phyloP scores from a whole-genome alignment of 2,113 vertebrate species.

The Myanophis thanlyinensis region DNA sequence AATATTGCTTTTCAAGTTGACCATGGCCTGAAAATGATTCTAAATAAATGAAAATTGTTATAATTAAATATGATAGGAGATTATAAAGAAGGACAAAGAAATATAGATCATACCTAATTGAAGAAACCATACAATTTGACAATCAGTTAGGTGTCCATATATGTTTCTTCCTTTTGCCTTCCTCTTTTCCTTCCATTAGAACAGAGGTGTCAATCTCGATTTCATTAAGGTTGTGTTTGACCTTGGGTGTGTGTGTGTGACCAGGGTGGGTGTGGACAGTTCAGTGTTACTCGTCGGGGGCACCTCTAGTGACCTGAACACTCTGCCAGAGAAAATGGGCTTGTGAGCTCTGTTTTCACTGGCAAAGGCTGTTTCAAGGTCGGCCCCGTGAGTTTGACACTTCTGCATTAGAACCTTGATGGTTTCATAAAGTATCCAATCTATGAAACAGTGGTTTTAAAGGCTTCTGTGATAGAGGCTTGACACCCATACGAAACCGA shows the following conservation, averaged over 20 bases:
- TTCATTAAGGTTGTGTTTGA: no score
- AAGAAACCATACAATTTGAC: not conserved
- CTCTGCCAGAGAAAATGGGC: no score
- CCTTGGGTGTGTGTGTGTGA: no score
- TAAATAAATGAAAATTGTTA: not conserved
- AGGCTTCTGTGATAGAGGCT: not conserved
- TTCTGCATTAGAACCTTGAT: not conserved
- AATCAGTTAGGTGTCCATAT: not conserved
- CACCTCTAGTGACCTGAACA: no score
- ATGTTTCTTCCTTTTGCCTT: not conserved
- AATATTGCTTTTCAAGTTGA: not conserved
- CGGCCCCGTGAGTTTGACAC: no score
- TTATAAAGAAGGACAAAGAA: not conserved
- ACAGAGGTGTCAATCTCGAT: no score
- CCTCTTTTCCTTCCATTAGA: not conserved
- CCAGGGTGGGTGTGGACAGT: no score
- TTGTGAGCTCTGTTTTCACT: no score
- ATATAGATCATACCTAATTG: not conserved
- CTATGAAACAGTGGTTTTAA: not conserved
- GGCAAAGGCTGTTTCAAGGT: no score
- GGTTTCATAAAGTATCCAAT: not conserved
- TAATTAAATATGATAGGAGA: not conserved
- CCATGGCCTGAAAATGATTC: not conserved
- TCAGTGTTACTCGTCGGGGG: no score
- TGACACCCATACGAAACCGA: not conserved